These are phyloP conservation scores for Serrognathus titanus DNA, from an alignment of 2,888 invertebrate genomes.

Conservation along the genomic window DNA sequence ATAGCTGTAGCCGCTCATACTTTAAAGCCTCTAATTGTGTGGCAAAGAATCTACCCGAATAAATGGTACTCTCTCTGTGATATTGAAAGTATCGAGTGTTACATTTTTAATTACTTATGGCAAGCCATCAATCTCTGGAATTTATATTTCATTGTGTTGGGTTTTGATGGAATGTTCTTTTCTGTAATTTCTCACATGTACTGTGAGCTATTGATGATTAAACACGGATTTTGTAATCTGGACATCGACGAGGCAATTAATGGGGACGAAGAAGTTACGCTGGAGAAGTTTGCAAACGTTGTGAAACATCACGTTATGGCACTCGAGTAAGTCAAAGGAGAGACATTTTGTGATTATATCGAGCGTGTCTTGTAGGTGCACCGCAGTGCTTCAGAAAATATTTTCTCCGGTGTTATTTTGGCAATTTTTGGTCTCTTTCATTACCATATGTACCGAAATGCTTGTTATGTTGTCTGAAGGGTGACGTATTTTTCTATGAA, in stretches of 20 bases:
- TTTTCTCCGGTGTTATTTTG: too few relatives aligned
- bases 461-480: too few relatives aligned
- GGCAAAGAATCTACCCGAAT: not conserved
- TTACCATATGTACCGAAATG: too few relatives aligned
- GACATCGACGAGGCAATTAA: not conserved
- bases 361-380: too few relatives aligned
- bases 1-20: not conserved
- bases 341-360: not conserved
- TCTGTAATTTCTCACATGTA: not conserved
- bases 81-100: not conserved
- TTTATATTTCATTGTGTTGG: slow-evolving; percentile 1
- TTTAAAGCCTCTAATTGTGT: not conserved
- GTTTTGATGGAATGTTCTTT: slow-evolving; percentile 3
- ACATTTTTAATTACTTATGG: slow-evolving; percentile 1
- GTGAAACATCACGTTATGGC: slow-evolving; percentile 1
- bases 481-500: too few relatives aligned
- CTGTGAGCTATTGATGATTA: slow-evolving; percentile 3
- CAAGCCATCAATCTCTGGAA: not conserved
- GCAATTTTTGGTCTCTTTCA: too few relatives aligned
- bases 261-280: not conserved
- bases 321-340: not conserved
- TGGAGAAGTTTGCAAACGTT: not conserved
- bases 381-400: too few relatives aligned
- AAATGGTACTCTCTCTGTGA: slow-evolving; percentile 2
- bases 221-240: not conserved